phyloP scores from a whole-genome alignment of 2,888 invertebrate genomes.

The Abscondita cerata region DNA sequence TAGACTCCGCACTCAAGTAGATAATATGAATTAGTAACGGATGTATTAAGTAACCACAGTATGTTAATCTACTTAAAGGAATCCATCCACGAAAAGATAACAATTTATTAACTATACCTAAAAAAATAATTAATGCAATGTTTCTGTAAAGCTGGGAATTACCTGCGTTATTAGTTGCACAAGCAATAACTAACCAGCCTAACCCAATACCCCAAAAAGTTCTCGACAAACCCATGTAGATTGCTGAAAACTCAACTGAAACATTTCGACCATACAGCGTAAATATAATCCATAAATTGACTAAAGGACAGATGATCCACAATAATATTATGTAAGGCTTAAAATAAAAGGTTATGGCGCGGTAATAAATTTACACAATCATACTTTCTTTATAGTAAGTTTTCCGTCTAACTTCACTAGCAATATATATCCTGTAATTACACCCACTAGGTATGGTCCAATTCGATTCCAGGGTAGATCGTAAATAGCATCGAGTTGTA shows the following conservation, averaged over 20 bases:
- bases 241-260: conserved; percentile 58
- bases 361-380: background rate
- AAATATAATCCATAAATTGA: conserved; percentile 58
- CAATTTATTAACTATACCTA: conserved; percentile 57
- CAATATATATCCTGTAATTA: conserved; percentile 59
- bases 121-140: conserved; percentile 30
- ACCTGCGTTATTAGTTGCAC: conserved; percentile 63
- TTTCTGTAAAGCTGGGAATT: conserved; percentile 28
- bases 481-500: conserved; percentile 57
- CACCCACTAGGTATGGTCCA: conserved; percentile 61
- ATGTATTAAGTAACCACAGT: conserved; percentile 66
- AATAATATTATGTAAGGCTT: conserved; percentile 34
- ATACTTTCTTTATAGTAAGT: conserved; percentile 47
- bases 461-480: conserved; percentile 62
- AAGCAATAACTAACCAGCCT: conserved; percentile 65
- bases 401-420: conserved; percentile 52
- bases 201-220: conserved; percentile 63
- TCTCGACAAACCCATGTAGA: conserved; percentile 62
- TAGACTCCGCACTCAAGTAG: conserved; percentile 51
- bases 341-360: conserved; percentile 46
- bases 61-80: conserved; percentile 63
- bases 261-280: conserved; percentile 57
- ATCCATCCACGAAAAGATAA: conserved; percentile 51
- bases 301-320: conserved; percentile 56
- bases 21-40: conserved; percentile 63